Base-by-base conservation (phyloP, 2,113 vertebrate genomes). In the Entelurus aequoreus region DNA sequence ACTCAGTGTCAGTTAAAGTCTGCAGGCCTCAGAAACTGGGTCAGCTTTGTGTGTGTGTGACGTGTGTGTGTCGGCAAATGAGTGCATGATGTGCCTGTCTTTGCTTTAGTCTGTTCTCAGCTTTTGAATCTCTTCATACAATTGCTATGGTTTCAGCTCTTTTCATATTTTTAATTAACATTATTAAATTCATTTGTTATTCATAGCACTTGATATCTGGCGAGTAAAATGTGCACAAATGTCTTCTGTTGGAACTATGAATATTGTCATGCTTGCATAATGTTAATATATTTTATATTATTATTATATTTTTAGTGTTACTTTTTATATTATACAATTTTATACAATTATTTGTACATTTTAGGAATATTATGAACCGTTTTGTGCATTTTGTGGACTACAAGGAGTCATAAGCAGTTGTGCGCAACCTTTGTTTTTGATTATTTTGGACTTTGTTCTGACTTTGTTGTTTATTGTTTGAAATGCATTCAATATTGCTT, bases 11-110 rank as follows among this genome's bases (percentile, higher is more conserved):
- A 72, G 74, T 48, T 61, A 10, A 69, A 82, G 66, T 83, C 78
- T 69, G 65, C 60, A 57, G 70, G 76, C 68, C 62, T 51, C 55
- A 62, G 59, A 75, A 86, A 83, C 37, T 84, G 71, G 82, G 82
- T 84, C 78, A 69, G 35, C 12, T 68, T 48, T 52, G 16, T 54
- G 15, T 65, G 35, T 35, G 28, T 46, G 58, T 48, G 12, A 13
- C 15, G 35, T 55, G 48, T 42, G 51, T 51, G n/a, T 51, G 35
- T 51, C 52, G 50, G 44, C 53, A 38, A 63, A 60, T 71, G 44
- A 70, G 46, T 60, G 40, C 54, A 69, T 60, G 55, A 55, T 57
- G 49, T 54, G 42, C 47, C n/a, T 54, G 36, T 64, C 67, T 62
- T 48, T 63, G 11, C 54, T 40, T 16, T n/a, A 56, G 55, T 57